phyloP scores from a whole-genome alignment of 2,113 vertebrate species.

The Psophia crepitans region DNA sequence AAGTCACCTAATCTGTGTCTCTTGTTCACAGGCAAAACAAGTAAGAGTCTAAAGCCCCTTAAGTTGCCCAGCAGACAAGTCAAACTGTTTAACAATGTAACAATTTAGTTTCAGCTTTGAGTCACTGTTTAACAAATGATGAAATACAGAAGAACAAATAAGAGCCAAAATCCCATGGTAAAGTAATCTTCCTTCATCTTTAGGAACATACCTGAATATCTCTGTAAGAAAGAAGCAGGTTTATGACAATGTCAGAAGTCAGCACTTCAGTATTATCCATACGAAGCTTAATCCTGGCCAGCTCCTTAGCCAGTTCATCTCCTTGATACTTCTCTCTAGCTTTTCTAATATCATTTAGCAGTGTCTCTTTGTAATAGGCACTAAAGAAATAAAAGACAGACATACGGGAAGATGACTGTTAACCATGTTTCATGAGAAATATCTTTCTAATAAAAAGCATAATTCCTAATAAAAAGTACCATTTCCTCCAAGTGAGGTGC shows the following conservation, averaged over 20 bases:
- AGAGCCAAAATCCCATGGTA: not conserved
- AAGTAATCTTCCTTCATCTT: not conserved
- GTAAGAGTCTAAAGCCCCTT: not conserved
- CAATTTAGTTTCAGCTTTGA: not conserved
- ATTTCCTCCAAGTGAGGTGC: not conserved
- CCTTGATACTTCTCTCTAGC: slow-evolving; percentile 93
- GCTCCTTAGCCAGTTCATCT: slow-evolving; percentile 89
- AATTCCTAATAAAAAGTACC: not conserved
- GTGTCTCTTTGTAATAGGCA: slow-evolving; percentile 86
- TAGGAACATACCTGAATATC: slow-evolving; percentile 88
- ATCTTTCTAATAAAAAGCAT: not conserved
- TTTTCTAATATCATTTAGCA: slow-evolving; percentile 92
- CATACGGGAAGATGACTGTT: not conserved
- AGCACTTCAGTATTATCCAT: slow-evolving; percentile 92
- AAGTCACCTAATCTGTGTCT: not conserved
- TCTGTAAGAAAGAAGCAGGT: slow-evolving; percentile 93
- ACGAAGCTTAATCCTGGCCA: slow-evolving; percentile 89
- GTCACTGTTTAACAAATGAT: not conserved
- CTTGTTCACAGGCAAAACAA: not conserved
- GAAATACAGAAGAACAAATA: not conserved
- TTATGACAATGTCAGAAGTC: slow-evolving; percentile 92
- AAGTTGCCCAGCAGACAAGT: not conserved
- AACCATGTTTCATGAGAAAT: not conserved
- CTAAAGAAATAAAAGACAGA: slow-evolving; percentile 66
- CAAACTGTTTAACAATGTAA: not conserved